Percentiles rank a stretch among this genome's conserved stretches.
These are phyloP conservation scores for Stichopus chloronotus DNA, from an alignment of 35 echinoderm and acorn worm genomes.

Conservation along the genomic window DNA sequence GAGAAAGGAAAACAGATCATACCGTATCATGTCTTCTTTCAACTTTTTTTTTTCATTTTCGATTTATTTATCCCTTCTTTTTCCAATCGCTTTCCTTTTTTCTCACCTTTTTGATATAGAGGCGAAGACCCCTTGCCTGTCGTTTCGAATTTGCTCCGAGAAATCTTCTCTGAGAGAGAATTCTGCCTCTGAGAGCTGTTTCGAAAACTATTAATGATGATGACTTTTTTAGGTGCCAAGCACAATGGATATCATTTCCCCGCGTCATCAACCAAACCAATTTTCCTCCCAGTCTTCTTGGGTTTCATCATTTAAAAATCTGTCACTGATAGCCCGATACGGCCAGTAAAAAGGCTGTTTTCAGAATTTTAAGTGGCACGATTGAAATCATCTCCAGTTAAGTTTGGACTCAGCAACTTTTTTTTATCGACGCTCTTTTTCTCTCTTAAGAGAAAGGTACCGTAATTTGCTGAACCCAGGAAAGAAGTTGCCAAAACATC, in stretches of 20 bases:
- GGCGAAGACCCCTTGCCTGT: conserved; percentile 29
- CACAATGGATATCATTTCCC: conserved; percentile 45
- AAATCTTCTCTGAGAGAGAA: not conserved
- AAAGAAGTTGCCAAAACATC: conserved; percentile 5
- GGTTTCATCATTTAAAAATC: conserved; percentile 61
- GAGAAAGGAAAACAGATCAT: too few species aligned
- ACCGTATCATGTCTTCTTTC: too few species aligned
- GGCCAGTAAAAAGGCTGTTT: conserved; percentile 51
- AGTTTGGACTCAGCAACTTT: conserved; percentile 44
- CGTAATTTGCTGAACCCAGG: conserved; percentile 32
- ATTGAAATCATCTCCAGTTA: conserved; percentile 56
- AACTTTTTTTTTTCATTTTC: too few species aligned
- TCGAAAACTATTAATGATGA: conserved; percentile 63
- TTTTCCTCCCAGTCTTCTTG: conserved; percentile 2
- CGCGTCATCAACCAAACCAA: conserved; percentile 37
- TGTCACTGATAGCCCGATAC: conserved; percentile 57
- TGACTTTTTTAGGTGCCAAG: conserved; percentile 59
- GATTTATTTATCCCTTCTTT: too few species aligned
- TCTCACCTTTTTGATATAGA: conserved; percentile 8
- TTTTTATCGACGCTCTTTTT: conserved; percentile 30
- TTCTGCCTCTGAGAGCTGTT: conserved; percentile 54
- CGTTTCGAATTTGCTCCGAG: conserved; percentile 43
- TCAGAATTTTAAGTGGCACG: conserved; percentile 54
- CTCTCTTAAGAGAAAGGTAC: not conserved
- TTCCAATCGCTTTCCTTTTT: not conserved